Conservation (phyloP, 2,113 vertebrate genomes). For the Sprattus sprattus region DNA sequence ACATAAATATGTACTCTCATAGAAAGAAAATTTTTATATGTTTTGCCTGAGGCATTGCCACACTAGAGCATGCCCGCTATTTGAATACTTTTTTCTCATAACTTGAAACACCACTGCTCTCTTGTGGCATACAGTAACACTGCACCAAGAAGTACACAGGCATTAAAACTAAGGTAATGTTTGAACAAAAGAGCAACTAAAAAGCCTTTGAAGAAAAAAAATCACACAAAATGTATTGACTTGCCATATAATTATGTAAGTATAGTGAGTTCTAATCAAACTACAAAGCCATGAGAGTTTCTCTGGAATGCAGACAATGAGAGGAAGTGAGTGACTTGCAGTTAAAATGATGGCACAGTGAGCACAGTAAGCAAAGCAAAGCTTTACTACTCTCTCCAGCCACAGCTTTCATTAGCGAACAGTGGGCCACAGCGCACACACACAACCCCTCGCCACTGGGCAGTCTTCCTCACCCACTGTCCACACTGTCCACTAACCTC, state of each 20-base stretch:
- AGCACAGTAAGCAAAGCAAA: slow-evolving; percentile 17
- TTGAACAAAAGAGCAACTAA: not conserved
- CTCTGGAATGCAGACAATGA: not conserved
- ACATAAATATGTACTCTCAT: not conserved
- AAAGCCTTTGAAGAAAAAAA: not conserved
- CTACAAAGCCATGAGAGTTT: not conserved
- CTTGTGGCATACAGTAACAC: slow-evolving; percentile 69
- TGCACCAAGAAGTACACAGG: not conserved
- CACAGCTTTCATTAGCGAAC: slow-evolving; percentile 33
- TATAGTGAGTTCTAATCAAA: not conserved
- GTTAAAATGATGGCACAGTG: not conserved
- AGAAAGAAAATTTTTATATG: not conserved
- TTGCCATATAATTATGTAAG: no score
- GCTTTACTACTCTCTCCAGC: not conserved
- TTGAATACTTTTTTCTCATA: slow-evolving; percentile 39
- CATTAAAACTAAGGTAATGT: not conserved
- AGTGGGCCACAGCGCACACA: slow-evolving; percentile 26
- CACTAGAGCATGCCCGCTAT: not conserved
- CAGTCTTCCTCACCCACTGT: not conserved
- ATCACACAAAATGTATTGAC: no score
- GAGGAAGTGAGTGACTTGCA: not conserved
- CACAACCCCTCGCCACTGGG: no score
- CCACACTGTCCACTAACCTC: not conserved
- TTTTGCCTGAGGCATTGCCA: not conserved
- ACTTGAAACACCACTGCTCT: slow-evolving; percentile 84